A percentile compares a stretch with the other conserved stretches of the same genome.
Conservation (phyloP, 2,113 vertebrate species). For the Spea bombifrons region DNA sequence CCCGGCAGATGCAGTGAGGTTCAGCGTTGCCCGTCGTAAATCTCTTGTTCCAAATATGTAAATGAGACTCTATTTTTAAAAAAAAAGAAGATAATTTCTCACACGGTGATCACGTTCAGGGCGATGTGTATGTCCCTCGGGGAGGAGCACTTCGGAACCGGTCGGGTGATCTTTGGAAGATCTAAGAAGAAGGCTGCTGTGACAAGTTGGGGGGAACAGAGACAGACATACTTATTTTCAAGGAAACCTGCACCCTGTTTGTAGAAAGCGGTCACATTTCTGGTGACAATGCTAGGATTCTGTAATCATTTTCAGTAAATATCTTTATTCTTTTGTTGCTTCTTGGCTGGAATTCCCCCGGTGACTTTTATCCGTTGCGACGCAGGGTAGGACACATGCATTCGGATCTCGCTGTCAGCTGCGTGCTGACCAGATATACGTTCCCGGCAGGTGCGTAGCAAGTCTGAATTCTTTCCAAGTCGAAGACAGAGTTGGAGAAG, state of each 20-base stretch:
- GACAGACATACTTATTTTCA: constrained; percentile 39
- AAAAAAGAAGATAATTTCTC: constrained; percentile 79
- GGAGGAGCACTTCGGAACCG: not conserved
- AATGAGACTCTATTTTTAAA: constrained; percentile 85
- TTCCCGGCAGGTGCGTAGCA: constrained; percentile 70
- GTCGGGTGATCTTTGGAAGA: constrained; percentile 24
- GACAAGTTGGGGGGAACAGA: not conserved
- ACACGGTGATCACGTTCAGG: constrained; percentile 67
- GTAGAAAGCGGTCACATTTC: constrained; percentile 26
- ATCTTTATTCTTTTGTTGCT: not conserved
- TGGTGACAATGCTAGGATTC: no score
- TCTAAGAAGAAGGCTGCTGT: not conserved
- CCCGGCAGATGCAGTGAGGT: constrained; percentile 73
- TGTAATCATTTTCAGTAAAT: not conserved
- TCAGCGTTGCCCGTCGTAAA: constrained; percentile 73
- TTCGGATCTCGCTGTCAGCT: constrained; percentile 55
- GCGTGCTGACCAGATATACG: constrained; percentile 58
- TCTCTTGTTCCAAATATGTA: constrained; percentile 86
- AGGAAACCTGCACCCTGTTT: constrained; percentile 50
- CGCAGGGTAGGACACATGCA: constrained; percentile 55
- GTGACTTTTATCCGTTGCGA: constrained; percentile 5
- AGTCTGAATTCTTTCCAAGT: constrained; percentile 65
- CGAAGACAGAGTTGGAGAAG: constrained; percentile 61
- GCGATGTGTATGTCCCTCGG: constrained; percentile 31
- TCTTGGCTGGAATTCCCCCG: not conserved